Evolutionary conservation across 2,113 vertebrate genomes (phyloP).

Genomic region (Centropristis striata): DNA sequence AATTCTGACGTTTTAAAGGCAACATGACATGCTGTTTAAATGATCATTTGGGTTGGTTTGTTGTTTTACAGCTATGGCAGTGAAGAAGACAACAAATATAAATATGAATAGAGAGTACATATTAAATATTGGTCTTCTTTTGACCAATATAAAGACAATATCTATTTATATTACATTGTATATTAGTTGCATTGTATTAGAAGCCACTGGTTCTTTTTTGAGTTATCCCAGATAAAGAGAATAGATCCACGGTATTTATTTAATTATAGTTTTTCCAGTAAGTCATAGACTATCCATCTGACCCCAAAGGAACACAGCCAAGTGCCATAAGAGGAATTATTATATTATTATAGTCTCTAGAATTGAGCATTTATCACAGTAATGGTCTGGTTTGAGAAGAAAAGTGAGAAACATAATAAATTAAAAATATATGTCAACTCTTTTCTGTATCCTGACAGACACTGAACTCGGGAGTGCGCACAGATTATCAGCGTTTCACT

Average conservation of each 20-base stretch:
- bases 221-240: slow-evolving; percentile 6
- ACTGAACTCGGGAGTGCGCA: neutral
- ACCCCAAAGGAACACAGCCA: neutral
- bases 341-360: too few species aligned
- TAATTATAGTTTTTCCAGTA: slow-evolving; percentile 24
- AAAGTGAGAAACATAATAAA: neutral
- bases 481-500: neutral
- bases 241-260: neutral
- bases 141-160: neutral
- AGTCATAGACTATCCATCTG: neutral
- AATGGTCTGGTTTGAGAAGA: neutral
- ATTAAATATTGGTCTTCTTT: neutral
- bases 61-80: neutral
- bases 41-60: neutral
- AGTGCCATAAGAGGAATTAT: too few species aligned
- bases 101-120: neutral
- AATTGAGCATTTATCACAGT: neutral
- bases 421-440: neutral
- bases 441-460: neutral
- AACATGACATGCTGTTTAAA: neutral
- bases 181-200: neutral
- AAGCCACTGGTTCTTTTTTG: neutral
- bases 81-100: slow-evolving; percentile 8
- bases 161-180: too few species aligned
- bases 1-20: neutral